Conservation (phyloP, 2,113 vertebrate genomes). For the Heterotis niloticus region DNA sequence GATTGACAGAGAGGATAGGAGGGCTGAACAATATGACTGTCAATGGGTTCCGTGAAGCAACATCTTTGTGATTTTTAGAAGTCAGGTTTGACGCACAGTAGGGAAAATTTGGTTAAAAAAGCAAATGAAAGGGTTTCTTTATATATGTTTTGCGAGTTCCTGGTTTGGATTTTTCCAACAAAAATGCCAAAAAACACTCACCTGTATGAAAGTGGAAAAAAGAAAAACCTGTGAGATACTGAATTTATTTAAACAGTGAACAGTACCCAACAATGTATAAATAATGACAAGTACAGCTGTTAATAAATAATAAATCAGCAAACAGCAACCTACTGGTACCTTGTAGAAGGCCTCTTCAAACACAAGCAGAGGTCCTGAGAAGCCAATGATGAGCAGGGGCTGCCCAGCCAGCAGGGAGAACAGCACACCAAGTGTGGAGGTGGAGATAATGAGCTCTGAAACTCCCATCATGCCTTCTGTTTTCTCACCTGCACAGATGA, state of each 20-base stretch:
- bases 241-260: not conserved
- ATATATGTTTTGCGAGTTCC: too few species aligned
- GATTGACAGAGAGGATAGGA: not conserved
- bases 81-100: too few species aligned
- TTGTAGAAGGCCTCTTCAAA: constrained; percentile 98
- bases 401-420: constrained; percentile 91
- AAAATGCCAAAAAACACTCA: not conserved
- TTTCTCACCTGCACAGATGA: constrained; percentile 78
- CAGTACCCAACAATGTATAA: not conserved
- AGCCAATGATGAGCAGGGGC: constrained; percentile 92
- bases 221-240: not conserved
- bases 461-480: constrained; percentile 96
- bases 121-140: too few species aligned
- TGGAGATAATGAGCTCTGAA: constrained; percentile 93
- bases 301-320: not conserved
- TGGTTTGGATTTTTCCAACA: not conserved
- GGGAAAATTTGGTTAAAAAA: too few species aligned
- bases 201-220: not conserved
- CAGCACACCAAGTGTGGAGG: constrained; percentile 83
- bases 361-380: constrained; percentile 91
- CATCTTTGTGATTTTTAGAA: not conserved
- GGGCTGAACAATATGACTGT: not conserved
- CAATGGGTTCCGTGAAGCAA: too few species aligned
- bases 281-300: not conserved
- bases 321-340: constrained; percentile 48